A percentile compares a stretch with the other conserved stretches of the same genome.
phyloP scores from a whole-genome alignment of 1,140 invertebrate genomes.

The Drosophila baimaii region DNA sequence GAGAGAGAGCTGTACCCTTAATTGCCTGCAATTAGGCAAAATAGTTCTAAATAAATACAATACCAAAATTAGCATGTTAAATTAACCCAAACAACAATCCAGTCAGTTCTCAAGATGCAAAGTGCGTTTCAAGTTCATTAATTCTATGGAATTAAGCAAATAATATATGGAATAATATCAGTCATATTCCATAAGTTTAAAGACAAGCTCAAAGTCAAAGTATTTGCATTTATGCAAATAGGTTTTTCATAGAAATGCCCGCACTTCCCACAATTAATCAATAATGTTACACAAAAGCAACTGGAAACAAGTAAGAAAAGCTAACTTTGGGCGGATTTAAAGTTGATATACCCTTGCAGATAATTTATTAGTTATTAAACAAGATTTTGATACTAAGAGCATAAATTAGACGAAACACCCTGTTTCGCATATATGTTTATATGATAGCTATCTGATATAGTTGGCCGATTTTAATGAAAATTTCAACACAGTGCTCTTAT shows the following conservation, averaged over 20 bases:
- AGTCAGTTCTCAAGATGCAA: not conserved
- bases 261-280: slow-evolving; percentile 8
- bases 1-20: not conserved
- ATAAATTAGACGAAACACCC: too few species aligned
- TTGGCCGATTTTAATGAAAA: too few species aligned
- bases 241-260: too few species aligned
- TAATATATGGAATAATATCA: not conserved
- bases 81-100: not conserved
- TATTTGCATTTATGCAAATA: not conserved
- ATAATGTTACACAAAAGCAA: not conserved
- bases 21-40: slow-evolving; percentile 10
- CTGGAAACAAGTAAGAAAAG: not conserved
- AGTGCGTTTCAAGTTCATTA: slow-evolving; percentile 13
- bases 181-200: not conserved
- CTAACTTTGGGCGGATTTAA: too few species aligned
- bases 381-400: too few species aligned
- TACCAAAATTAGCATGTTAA: slow-evolving; percentile 11
- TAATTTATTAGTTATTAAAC: too few species aligned
- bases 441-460: too few species aligned
- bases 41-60: not conserved
- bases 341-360: too few species aligned
- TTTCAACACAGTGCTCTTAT: too few species aligned
- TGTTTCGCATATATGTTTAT: too few species aligned
- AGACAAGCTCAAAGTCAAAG: not conserved
- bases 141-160: slow-evolving; percentile 19